Conservation (phyloP, 2,113 vertebrate species). For the Cryptomyrus ogoouensis region DNA sequence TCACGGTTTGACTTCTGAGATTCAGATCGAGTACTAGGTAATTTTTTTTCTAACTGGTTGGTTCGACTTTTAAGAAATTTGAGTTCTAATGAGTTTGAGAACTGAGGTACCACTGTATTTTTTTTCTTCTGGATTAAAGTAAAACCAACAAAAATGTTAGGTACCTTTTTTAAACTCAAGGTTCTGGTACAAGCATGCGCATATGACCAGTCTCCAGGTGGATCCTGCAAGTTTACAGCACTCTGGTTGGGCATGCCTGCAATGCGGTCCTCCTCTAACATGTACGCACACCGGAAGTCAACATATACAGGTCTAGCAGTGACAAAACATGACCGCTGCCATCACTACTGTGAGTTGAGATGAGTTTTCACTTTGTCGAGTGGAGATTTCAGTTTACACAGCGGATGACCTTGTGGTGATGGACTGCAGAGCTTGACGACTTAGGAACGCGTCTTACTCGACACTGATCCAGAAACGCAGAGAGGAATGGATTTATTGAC, state of each 20-base stretch:
- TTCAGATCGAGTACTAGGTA: no score
- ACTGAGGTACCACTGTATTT: no score
- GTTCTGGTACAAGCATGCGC: not conserved
- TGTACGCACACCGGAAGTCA: no score
- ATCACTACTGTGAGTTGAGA: not conserved
- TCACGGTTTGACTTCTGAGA: no score
- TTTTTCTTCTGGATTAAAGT: not conserved
- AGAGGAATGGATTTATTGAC: conserved; percentile 94
- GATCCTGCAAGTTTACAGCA: not conserved
- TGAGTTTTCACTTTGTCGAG: not conserved
- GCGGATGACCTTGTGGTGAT: conserved; percentile 82
- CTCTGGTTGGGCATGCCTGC: not conserved
- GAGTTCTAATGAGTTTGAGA: no score
- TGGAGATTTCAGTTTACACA: conserved; percentile 53
- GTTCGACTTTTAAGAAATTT: no score
- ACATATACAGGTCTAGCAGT: not conserved
- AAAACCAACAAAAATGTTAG: not conserved
- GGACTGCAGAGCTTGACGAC: conserved; percentile 71
- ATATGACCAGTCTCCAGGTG: not conserved
- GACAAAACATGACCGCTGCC: not conserved
- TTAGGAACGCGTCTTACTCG: conserved; percentile 66
- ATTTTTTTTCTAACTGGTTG: no score
- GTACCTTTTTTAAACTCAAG: not conserved
- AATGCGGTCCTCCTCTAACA: not conserved
- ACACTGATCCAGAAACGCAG: conserved; percentile 71